Base-by-base conservation (phyloP, 2,888 invertebrate species). In the Diachrysia chrysitis region DNA sequence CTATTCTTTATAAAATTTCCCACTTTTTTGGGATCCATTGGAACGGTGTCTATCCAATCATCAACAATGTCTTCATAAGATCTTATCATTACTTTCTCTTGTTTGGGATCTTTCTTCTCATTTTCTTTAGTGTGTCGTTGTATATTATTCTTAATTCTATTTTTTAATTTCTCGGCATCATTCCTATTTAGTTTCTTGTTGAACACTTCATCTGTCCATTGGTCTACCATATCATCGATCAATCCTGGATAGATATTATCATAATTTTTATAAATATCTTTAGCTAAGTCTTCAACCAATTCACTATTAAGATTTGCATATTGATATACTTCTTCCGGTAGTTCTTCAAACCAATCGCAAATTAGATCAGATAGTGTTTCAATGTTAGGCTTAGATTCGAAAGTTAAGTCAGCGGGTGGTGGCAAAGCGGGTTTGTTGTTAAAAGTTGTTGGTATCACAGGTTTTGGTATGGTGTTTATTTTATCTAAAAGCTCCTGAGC, bases 401-500 rank as follows among this genome's bases (percentile, higher is more conserved):
- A 32, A 2, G 10, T 1, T 46, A 46, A 19, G 21, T 62, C 14
- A 37, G 12, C 5, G 14, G 23, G 25, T 17, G 5, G 5, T 12
- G 16, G 29, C 21, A 55, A 16, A 32, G 32, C 37, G 29, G 48
- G n/a, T 12, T 32, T 14, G 17, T 23, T 4, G 21, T 23, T 57
- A 21, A 23, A 29, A 25, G 7, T 42, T 32, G 21, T 58, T 6
- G 63, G 54, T 1, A 51, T 14, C 7, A 48, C 10, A 5, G 89
- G 89, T 14, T 84, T 76, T n/a, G 87, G 82, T 51, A 92, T 74
- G 54, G 65, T 85, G 60, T 71, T 80, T 19, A 93, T 90, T 72
- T 82, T 81, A 37, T 80, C 69, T 87, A 92, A 86, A 14, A 93
- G 73, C 1, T 87, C 85, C 1, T 82, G 69, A 9, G 89, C 89